phyloP scores from a whole-genome alignment of 2,888 invertebrate species.

The Carabus problematicus region DNA sequence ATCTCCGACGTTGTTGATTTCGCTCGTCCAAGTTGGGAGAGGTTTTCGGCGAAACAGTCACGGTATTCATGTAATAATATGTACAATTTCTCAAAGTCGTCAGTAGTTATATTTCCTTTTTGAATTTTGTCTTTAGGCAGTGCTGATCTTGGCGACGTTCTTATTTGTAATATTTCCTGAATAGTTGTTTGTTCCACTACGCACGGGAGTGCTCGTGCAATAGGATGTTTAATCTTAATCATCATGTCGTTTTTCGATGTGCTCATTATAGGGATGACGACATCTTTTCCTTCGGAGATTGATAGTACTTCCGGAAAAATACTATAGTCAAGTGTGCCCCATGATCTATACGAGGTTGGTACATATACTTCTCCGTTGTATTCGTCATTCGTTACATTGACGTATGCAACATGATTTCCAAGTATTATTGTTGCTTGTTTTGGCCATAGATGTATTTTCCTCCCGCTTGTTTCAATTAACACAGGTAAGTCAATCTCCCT shows the following conservation, averaged over 20 bases:
- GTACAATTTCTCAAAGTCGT: constrained; percentile 44
- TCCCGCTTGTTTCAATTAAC: neutral
- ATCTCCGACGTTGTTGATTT: constrained; percentile 44
- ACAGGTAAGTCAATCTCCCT: neutral
- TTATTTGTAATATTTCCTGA: constrained; percentile 1
- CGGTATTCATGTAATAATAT: constrained; percentile 36
- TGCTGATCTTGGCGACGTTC: neutral
- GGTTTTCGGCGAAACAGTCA: constrained; percentile 43
- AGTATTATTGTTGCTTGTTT: constrained; percentile 13
- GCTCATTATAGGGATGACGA: constrained; percentile 40
- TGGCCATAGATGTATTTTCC: constrained; percentile 9
- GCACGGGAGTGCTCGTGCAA: constrained; percentile 42
- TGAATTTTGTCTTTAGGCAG: constrained; percentile 41
- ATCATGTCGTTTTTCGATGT: constrained; percentile 35
- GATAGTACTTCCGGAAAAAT: neutral
- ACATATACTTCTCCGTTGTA: neutral
- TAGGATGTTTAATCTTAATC: constrained; percentile 19
- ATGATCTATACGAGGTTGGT: neutral
- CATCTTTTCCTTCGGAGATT: constrained; percentile 4
- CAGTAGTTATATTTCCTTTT: constrained; percentile 45
- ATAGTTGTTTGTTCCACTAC: neutral
- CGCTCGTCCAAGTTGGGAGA: constrained; percentile 44
- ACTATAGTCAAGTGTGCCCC: neutral
- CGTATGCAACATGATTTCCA: neutral
- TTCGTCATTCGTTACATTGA: constrained; percentile 3